phyloP scores from a whole-genome alignment of 1,140 invertebrate genomes.

The Aphelenchoides avenae region DNA sequence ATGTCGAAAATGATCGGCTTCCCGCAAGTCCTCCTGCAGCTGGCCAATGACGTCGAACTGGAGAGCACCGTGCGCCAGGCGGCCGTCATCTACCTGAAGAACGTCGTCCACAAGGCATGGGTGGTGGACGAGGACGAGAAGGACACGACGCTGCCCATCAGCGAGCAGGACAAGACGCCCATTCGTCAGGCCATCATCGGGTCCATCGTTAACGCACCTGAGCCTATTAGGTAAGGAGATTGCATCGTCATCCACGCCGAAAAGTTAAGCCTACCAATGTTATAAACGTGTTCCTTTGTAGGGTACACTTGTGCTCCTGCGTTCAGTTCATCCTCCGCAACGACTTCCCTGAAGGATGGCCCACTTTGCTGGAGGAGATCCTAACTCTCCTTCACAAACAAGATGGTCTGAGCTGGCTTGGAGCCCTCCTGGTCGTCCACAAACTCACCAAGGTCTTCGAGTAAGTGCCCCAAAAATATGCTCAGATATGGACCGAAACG shows the following conservation, averaged over 20 bases:
- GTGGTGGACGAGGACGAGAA: constrained; percentile 74
- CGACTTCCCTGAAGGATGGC: constrained; percentile 93
- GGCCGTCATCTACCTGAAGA: constrained; percentile 92
- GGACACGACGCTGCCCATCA: constrained; percentile 65
- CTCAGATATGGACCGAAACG: no score
- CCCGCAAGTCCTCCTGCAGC: constrained; percentile 81
- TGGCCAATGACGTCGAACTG: constrained; percentile 80
- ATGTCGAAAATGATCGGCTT: constrained; percentile 93
- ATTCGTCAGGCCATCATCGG: constrained; percentile 89
- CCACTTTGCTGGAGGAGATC: constrained; percentile 87
- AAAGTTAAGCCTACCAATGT: background rate
- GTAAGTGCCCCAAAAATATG: no score
- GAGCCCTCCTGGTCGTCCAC: constrained; percentile 82
- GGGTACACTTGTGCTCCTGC: constrained; percentile 83
- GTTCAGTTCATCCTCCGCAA: constrained; percentile 81
- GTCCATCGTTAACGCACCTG: constrained; percentile 84
- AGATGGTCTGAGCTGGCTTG: constrained; percentile 81
- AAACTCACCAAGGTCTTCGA: constrained; percentile 94
- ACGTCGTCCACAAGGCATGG: constrained; percentile 84
- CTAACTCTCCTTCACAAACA: constrained; percentile 74
- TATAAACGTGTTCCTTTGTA: constrained; percentile 62
- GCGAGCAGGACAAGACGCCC: constrained; percentile 87
- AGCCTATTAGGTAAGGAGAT: constrained; percentile 70
- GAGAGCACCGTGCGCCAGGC: constrained; percentile 90
- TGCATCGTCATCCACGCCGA: background rate